These are phyloP conservation scores for Paradoxurus hermaphroditus DNA, from an alignment of 2,113 vertebrate species.

Conservation along the genomic window DNA sequence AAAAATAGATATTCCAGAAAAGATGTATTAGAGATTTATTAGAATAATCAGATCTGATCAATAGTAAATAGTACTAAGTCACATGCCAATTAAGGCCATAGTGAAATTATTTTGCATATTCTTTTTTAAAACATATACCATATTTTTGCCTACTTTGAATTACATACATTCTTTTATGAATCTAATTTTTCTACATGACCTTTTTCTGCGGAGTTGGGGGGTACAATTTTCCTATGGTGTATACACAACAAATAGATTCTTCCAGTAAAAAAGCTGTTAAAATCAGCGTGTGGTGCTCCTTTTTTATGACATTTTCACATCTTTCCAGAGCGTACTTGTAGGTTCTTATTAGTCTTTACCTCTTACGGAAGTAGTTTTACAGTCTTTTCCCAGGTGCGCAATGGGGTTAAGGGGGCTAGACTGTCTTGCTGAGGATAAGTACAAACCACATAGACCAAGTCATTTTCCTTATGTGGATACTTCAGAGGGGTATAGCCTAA, in stretches of 20 bases:
- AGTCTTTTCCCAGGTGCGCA: not conserved
- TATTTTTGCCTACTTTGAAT: slow-evolving; percentile 42
- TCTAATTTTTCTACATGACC: slow-evolving; percentile 37
- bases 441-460: not conserved
- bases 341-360: not conserved
- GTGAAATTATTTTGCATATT: slow-evolving; percentile 39
- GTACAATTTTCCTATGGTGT: not conserved
- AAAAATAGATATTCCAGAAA: slow-evolving; percentile 14
- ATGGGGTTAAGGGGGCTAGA: not conserved
- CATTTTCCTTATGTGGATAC: not conserved
- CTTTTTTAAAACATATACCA: not conserved
- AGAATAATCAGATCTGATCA: not conserved
- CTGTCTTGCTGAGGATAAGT: not conserved
- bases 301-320: not conserved
- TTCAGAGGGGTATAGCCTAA: not conserved
- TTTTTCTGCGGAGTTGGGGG: not conserved
- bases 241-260: not conserved
- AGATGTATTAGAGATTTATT: slow-evolving; percentile 31
- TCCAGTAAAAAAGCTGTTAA: slow-evolving; percentile 6
- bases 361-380: not conserved
- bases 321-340: not conserved
- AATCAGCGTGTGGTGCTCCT: slow-evolving; percentile 12
- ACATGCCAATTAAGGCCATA: not conserved
- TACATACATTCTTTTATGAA: slow-evolving; percentile 27
- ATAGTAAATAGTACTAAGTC: slow-evolving; percentile 31